These are phyloP conservation scores for Orthosia incerta DNA, from an alignment of 2,888 invertebrate species.

Conservation along the genomic window DNA sequence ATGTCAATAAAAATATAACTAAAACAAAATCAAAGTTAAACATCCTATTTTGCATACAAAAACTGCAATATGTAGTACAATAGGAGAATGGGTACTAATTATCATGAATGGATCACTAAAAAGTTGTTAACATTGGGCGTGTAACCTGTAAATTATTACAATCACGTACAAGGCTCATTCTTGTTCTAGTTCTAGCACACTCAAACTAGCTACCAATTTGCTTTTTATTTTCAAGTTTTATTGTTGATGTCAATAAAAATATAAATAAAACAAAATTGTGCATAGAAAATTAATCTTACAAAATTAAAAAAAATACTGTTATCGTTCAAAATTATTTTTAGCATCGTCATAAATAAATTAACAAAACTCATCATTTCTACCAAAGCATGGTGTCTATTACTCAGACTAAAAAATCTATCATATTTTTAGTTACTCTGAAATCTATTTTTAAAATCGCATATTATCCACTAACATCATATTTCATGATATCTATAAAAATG, in stretches of 20 bases:
- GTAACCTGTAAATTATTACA: constrained; percentile 27
- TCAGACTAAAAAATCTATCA: constrained; percentile 21
- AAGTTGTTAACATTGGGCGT: constrained; percentile 26
- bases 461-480: constrained; percentile 22
- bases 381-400: constrained; percentile 4
- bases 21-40: background rate
- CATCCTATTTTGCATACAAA: background rate
- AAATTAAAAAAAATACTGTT: background rate
- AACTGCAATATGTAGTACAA: background rate
- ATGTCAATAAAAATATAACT: background rate
- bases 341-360: constrained; percentile 17
- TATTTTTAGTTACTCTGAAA: constrained; percentile 28
- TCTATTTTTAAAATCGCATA: constrained; percentile 16
- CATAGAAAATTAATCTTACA: background rate
- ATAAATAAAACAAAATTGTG: background rate
- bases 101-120: constrained; percentile 18
- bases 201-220: background rate
- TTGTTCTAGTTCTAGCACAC: constrained; percentile 18
- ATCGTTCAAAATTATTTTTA: constrained; percentile 1
- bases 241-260: background rate
- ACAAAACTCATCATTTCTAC: background rate
- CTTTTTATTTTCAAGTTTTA: background rate
- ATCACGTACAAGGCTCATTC: constrained; percentile 31
- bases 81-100: constrained; percentile 2
- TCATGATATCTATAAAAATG: constrained; percentile 40